Percentiles rank a stretch among this genome's conserved stretches.
Evolutionary conservation across 2,113 vertebrate species (phyloP).

Genomic region (Oncorhynchus gorbuscha): DNA sequence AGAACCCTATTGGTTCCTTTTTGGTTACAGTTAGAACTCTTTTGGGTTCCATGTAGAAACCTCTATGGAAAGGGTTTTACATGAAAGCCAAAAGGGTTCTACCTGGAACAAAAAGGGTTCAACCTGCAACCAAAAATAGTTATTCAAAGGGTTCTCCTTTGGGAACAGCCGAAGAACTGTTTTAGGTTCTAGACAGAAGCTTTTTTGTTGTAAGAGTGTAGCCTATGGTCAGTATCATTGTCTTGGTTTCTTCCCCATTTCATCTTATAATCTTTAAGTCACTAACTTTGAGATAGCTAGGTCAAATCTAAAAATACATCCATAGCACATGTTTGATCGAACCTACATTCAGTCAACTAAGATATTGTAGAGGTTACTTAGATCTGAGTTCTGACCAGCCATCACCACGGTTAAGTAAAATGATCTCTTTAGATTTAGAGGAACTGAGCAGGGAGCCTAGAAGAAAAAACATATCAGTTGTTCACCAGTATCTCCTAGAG

Average conservation of each 20-base stretch:
- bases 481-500: not conserved
- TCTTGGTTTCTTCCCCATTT: not conserved
- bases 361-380: not conserved
- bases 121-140: too few species aligned
- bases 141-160: too few species aligned
- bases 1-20: too few species aligned
- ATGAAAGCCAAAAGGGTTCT: too few species aligned
- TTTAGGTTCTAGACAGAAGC: too few species aligned
- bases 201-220: not conserved
- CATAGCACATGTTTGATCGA: not conserved
- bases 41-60: too few species aligned
- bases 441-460: not conserved
- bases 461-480: not conserved
- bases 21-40: not conserved
- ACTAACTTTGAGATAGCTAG: not conserved
- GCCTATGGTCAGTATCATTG: not conserved
- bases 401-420: slow-evolving; percentile 5
- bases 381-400: not conserved
- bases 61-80: too few species aligned
- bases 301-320: not conserved
- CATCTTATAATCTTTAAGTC: not conserved
- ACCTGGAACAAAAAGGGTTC: too few species aligned
- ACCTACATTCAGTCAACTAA: not conserved
- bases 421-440: not conserved
- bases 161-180: too few species aligned